These are phyloP conservation scores for Cyanoderma ruficeps DNA, from an alignment of 2,113 vertebrate genomes.

Conservation along the genomic window DNA sequence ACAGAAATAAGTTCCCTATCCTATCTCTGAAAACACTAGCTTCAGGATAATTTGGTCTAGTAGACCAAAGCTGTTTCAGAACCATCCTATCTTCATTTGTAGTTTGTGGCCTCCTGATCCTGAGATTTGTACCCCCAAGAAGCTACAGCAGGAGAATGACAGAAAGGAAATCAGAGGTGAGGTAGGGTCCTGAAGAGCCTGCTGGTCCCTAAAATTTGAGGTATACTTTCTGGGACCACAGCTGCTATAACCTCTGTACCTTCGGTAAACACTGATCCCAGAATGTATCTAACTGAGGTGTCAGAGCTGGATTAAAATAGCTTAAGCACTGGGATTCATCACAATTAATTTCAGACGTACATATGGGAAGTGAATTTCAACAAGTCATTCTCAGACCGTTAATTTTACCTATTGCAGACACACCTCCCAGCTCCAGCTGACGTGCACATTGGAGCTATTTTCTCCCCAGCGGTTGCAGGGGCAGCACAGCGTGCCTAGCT, in stretches of 20 bases:
- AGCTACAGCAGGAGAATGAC: neutral
- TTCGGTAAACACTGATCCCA: neutral
- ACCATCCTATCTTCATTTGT: neutral
- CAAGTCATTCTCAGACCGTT: neutral
- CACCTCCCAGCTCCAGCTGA: neutral
- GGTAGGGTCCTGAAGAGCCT: neutral
- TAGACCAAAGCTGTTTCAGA: neutral
- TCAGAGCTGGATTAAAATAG: neutral
- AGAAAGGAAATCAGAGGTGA: neutral
- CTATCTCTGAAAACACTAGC: neutral
- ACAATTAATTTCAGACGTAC: neutral
- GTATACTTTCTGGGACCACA: neutral
- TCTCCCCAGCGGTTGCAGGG: neutral
- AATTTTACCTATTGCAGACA: neutral
- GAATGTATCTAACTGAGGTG: neutral
- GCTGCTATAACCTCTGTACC: neutral
- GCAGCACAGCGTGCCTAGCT: neutral
- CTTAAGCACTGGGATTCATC: neutral
- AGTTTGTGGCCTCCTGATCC: neutral
- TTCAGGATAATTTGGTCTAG: neutral
- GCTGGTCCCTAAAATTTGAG: neutral
- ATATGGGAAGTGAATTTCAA: neutral
- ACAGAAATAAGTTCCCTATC: neutral
- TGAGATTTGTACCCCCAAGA: neutral
- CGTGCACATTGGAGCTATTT: neutral